A percentile compares a stretch with the other conserved stretches of the same genome.
Conservation (phyloP, 2,113 vertebrate genomes). For the Microtus montanus region DNA sequence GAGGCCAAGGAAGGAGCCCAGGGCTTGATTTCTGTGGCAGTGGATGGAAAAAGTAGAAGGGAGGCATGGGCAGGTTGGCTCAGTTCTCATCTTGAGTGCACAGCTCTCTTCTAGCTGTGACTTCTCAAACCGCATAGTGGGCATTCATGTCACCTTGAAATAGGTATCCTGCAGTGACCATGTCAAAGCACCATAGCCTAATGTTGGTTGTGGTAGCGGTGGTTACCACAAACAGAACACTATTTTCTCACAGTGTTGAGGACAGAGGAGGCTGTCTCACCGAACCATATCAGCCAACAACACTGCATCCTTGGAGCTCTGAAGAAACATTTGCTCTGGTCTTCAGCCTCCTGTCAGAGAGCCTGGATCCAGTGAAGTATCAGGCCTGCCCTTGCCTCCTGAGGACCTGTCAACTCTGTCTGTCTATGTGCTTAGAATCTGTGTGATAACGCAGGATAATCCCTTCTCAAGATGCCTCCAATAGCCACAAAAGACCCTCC, state of each 20-base stretch:
- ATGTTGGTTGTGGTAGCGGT: neutral
- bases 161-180: neutral
- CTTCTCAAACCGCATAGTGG: rapidly evolving
- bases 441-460: too few species aligned
- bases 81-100: neutral
- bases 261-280: neutral
- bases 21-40: rapidly evolving
- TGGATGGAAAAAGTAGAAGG: rapidly evolving
- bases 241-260: neutral
- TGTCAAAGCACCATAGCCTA: neutral
- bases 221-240: neutral
- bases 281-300: neutral
- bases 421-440: neutral
- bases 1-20: rapidly evolving
- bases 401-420: neutral
- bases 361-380: neutral
- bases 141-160: too few species aligned
- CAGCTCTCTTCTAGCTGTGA: too few species aligned
- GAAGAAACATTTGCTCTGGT: neutral
- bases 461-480: neutral
- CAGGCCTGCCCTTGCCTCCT: too few species aligned
- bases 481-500: neutral
- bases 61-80: neutral
- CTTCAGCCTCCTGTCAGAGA: neutral
- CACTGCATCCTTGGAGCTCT: neutral